Evolutionary conservation across 2,113 vertebrate genomes (phyloP).

Genomic region (Heliornis fulica): DNA sequence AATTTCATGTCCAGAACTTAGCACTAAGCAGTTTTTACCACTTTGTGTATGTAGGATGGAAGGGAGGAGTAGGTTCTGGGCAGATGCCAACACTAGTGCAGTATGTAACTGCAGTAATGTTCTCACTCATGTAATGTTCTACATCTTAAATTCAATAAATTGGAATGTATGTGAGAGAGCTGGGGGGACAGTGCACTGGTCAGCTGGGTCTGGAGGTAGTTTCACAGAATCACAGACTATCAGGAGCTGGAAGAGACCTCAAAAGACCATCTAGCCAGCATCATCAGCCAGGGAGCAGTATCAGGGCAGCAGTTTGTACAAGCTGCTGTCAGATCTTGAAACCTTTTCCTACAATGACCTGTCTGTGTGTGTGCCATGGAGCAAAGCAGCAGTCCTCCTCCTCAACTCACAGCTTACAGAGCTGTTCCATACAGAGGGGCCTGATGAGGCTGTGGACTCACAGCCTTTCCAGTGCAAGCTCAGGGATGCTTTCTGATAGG

Average conservation of each 20-base stretch:
- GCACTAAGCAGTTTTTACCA: neutral
- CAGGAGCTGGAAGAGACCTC: too few relatives aligned
- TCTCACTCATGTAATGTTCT: neutral
- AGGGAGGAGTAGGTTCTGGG: neutral
- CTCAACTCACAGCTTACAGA: neutral
- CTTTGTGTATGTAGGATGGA: neutral
- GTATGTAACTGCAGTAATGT: neutral
- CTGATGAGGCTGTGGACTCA: neutral
- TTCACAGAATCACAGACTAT: too few relatives aligned
- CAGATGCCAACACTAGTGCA: neutral
- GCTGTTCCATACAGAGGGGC: neutral
- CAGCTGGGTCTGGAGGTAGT: neutral
- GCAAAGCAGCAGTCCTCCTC: constrained; percentile 13
- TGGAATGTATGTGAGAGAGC: neutral
- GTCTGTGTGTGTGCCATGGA: neutral
- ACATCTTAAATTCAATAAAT: neutral
- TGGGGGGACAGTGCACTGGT: neutral
- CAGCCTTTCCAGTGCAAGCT: neutral
- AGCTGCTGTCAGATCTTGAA: constrained; percentile 23
- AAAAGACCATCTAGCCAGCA: too few relatives aligned
- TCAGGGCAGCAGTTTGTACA: neutral
- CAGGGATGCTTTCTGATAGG: neutral
- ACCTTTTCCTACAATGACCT: neutral
- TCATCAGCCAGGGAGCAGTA: neutral
- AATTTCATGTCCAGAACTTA: neutral